These are phyloP conservation scores for Mactra quadrangularis DNA, from an alignment of 1,140 invertebrate genomes.

Conservation along the genomic window DNA sequence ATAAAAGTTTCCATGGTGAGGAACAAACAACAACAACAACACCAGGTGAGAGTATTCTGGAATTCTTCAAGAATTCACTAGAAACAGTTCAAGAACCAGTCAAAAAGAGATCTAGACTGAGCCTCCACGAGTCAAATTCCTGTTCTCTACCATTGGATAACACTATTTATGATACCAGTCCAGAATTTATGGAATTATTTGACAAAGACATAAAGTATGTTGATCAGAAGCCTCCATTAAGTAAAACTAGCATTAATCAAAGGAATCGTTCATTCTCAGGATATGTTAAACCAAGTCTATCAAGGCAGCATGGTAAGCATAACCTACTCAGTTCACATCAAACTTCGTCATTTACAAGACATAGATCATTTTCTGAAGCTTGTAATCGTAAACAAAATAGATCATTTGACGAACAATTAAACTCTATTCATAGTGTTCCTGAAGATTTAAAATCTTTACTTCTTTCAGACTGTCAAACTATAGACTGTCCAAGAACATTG, in stretches of 20 bases:
- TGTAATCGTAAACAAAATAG: neutral
- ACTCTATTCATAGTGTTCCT: neutral
- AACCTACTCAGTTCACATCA: slow-evolving; percentile 25
- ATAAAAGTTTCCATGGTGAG: slow-evolving; percentile 3
- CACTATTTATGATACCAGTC: neutral
- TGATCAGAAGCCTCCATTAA: neutral
- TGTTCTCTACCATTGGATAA: slow-evolving; percentile 7
- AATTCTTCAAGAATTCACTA: neutral
- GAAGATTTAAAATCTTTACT: slow-evolving; percentile 49
- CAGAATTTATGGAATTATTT: slow-evolving; percentile 16
- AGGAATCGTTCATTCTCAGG: slow-evolving; percentile 41
- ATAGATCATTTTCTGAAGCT: slow-evolving; percentile 47
- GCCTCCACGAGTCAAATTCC: slow-evolving; percentile 10
- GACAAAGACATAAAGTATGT: neutral
- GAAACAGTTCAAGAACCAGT: slow-evolving; percentile 25
- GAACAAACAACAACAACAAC: neutral
- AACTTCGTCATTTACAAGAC: neutral
- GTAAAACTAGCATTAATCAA: neutral
- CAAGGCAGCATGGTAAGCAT: slow-evolving; percentile 27
- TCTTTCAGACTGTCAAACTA: slow-evolving; percentile 34
- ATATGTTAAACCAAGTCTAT: slow-evolving; percentile 27
- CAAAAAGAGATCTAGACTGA: slow-evolving; percentile 25
- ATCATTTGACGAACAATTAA: neutral
- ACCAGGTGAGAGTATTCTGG: neutral
- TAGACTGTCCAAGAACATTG: slow-evolving; percentile 42